These are phyloP conservation scores for Pseudomyrmex dendroicus DNA, from an alignment of 1,140 invertebrate genomes.

Conservation along the genomic window DNA sequence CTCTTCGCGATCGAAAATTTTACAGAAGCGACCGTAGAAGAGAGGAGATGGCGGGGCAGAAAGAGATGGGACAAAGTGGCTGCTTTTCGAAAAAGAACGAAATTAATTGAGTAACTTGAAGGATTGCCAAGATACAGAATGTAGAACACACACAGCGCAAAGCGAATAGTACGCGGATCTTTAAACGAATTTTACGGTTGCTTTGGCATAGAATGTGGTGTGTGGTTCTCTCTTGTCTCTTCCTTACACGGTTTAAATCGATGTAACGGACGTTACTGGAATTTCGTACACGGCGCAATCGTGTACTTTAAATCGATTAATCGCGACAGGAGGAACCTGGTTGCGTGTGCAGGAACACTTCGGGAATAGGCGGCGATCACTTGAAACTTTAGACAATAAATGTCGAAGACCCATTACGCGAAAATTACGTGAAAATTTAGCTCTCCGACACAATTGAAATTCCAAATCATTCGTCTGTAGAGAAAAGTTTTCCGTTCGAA, in stretches of 20 bases:
- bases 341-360: slow-evolving; percentile 53
- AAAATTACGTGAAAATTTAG: slow-evolving; percentile 49
- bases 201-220: background rate
- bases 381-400: slow-evolving; percentile 58
- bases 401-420: slow-evolving; percentile 49
- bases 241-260: slow-evolving; percentile 41
- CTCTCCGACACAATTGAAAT: slow-evolving; percentile 45
- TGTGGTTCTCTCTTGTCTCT: slow-evolving; percentile 21
- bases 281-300: slow-evolving; percentile 44
- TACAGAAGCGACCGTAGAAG: background rate
- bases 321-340: slow-evolving; percentile 33
- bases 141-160: background rate
- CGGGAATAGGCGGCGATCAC: slow-evolving; percentile 41
- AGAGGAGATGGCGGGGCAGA: background rate
- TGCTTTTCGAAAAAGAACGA: background rate
- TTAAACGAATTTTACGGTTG: slow-evolving; percentile 16
- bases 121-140: background rate
- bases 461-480: slow-evolving; percentile 43
- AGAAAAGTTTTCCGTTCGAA: slow-evolving; percentile 11
- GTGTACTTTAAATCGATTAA: slow-evolving; percentile 57
- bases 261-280: slow-evolving; percentile 35
- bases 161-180: background rate
- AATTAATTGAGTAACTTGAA: slow-evolving; percentile 24
- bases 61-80: background rate
- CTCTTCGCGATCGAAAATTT: slow-evolving; percentile 18